These are phyloP conservation scores for Pyxicephalus adspersus DNA, from an alignment of 2,113 vertebrate genomes.

Conservation along the genomic window DNA sequence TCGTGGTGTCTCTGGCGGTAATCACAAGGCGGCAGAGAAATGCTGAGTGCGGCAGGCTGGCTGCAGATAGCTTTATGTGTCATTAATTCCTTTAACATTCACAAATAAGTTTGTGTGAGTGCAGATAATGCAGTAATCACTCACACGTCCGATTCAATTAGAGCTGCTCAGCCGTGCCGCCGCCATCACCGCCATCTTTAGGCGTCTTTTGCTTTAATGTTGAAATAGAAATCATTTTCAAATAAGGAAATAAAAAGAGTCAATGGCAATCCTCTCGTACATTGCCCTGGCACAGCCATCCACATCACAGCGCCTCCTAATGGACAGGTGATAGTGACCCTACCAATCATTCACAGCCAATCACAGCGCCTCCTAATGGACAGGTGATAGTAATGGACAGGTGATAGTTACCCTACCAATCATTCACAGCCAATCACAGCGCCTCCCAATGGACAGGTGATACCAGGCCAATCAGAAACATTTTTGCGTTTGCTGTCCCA, in stretches of 20 bases:
- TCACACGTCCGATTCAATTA: conserved; percentile 84
- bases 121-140: conserved; percentile 96
- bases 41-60: conserved; percentile 80
- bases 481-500: no score
- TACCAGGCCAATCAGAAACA: no score
- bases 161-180: conserved; percentile 88
- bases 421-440: no score
- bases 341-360: no score
- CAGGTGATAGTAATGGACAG: no score
- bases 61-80: conserved; percentile 82
- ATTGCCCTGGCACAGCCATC: no score
- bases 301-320: no score
- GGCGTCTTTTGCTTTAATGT: conserved; percentile 56
- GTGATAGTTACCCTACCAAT: no score
- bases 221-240: conserved; percentile 48
- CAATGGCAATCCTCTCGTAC: no score
- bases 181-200: conserved; percentile 61
- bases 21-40: background rate
- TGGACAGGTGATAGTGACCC: no score
- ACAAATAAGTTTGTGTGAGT: conserved; percentile 84
- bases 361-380: no score
- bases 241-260: background rate
- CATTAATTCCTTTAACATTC: conserved; percentile 84
- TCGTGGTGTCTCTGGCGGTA: background rate
- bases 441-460: no score